These are phyloP conservation scores for Etheostoma spectabile DNA, from an alignment of 2,113 vertebrate genomes.

Conservation along the genomic window DNA sequence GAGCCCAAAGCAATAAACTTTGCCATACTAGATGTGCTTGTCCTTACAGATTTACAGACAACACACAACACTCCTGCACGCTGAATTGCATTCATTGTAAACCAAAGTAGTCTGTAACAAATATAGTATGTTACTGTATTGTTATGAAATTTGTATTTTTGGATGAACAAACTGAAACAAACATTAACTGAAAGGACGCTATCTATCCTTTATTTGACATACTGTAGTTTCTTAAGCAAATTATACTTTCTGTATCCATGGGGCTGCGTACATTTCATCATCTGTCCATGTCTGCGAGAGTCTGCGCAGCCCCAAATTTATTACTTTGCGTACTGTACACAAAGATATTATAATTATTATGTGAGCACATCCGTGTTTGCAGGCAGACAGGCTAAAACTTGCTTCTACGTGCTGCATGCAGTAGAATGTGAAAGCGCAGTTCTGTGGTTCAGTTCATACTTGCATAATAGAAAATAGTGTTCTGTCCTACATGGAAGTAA, in stretches of 20 bases:
- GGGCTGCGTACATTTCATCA: neutral
- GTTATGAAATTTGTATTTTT: slow-evolving; percentile 29
- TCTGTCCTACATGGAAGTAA: no score
- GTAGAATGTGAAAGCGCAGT: neutral
- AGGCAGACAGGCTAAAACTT: neutral
- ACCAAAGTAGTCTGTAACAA: slow-evolving; percentile 34
- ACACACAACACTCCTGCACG: slow-evolving; percentile 49
- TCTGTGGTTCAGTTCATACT: no score
- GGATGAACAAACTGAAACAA: neutral
- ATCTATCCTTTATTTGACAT: neutral
- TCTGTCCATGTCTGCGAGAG: neutral
- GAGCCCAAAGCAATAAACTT: slow-evolving; percentile 72
- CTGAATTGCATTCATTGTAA: slow-evolving; percentile 28
- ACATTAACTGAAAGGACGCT: neutral
- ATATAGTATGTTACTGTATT: slow-evolving; percentile 20
- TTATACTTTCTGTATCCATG: neutral
- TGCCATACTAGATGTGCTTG: slow-evolving; percentile 50
- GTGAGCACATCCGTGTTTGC: neutral
- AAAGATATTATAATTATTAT: neutral
- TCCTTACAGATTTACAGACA: slow-evolving; percentile 62
- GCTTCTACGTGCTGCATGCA: neutral
- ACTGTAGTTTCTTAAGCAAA: neutral
- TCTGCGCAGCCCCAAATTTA: neutral
- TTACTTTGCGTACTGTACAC: neutral
- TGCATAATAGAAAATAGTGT: no score